Conservation (phyloP, 1,140 invertebrate species). For the Homarus americanus region DNA sequence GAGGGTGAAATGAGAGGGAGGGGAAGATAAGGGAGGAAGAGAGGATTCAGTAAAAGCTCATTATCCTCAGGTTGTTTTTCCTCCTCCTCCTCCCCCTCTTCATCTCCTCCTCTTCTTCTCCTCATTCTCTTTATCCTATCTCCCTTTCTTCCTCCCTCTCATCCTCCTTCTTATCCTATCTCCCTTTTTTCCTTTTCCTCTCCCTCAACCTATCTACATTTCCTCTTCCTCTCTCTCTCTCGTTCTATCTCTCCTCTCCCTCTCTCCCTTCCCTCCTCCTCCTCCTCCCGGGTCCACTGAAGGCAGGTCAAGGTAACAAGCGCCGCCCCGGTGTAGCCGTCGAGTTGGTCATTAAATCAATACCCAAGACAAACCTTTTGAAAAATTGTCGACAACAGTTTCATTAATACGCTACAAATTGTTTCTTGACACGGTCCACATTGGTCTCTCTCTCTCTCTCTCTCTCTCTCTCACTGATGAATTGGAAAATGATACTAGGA, state of each 20-base stretch:
- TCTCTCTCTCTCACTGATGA: no score
- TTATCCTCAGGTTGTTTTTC: background rate
- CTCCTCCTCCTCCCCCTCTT: background rate
- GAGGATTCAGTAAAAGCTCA: background rate
- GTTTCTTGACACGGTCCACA: background rate
- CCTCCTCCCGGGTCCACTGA: no score
- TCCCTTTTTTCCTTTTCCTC: background rate
- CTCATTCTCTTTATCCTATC: background rate
- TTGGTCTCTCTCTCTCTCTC: no score
- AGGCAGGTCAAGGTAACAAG: no score
- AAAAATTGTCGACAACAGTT: background rate
- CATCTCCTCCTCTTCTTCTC: background rate
- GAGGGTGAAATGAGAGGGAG: background rate
- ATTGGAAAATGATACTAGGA: no score
- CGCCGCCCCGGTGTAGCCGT: no score
- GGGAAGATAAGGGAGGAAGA: background rate
- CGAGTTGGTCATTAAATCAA: background rate
- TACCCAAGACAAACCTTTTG: background rate
- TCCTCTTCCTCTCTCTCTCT: background rate
- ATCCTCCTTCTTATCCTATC: background rate
- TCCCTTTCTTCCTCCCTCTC: background rate
- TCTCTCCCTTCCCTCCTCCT: constrained; percentile 12
- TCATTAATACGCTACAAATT: background rate
- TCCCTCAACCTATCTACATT: background rate
- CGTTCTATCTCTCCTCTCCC: constrained; percentile 17